Evolutionary conservation across 2,113 vertebrate genomes (phyloP).

Genomic region (Atherinomorus stipes): DNA sequence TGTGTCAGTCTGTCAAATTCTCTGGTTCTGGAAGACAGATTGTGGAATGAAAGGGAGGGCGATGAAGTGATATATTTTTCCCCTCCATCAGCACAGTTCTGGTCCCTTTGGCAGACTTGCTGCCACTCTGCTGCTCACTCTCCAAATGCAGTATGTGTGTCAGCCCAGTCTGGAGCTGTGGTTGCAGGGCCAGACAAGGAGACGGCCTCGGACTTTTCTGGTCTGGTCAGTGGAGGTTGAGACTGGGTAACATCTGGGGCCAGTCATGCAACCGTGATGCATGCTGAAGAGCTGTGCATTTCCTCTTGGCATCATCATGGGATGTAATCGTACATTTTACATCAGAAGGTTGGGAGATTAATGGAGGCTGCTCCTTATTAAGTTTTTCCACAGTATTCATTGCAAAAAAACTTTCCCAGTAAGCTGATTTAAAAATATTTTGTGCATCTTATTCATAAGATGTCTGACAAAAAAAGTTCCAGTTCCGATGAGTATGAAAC

Average conservation of each 20-base stretch:
- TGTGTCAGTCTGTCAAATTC: constrained; percentile 61
- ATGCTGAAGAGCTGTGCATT: constrained; percentile 18
- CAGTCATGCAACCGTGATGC: constrained; percentile 21
- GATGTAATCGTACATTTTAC: constrained; percentile 18
- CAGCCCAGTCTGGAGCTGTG: constrained; percentile 58
- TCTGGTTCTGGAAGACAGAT: constrained; percentile 53
- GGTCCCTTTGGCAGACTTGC: constrained; percentile 57
- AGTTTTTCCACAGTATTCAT: not conserved
- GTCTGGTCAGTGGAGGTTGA: constrained; percentile 25
- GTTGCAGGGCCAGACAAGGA: constrained; percentile 65
- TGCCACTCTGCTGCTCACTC: constrained; percentile 49
- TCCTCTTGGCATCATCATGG: constrained; percentile 8
- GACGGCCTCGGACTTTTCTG: constrained; percentile 43
- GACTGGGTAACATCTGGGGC: constrained; percentile 18
- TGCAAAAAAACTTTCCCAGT: not conserved
- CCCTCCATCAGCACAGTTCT: constrained; percentile 73
- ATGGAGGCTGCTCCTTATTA: not conserved
- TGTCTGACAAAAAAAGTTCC: constrained; percentile 37
- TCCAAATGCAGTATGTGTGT: constrained; percentile 39
- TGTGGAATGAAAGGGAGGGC: constrained; percentile 28
- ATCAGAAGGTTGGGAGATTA: not conserved
- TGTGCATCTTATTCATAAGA: constrained; percentile 26
- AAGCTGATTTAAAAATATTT: constrained; percentile 21
- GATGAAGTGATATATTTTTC: constrained; percentile 43
- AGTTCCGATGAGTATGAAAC: no score